phyloP scores from a whole-genome alignment of 1,140 invertebrate genomes.

The Bradysia coprophila region DNA sequence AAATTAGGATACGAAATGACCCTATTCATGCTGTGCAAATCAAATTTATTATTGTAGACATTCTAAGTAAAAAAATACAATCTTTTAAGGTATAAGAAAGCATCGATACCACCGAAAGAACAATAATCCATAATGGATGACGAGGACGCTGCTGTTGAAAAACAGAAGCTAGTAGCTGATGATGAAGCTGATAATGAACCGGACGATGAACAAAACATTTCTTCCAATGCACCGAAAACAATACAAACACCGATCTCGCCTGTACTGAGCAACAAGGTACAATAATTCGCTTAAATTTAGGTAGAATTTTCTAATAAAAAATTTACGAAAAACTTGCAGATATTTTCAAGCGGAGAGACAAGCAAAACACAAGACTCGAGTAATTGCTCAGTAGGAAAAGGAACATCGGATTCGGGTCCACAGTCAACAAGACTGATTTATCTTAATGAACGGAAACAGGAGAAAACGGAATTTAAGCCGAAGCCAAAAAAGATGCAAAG shows the following conservation, averaged over 20 bases:
- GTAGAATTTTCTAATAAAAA: too few species aligned
- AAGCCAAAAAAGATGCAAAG: not conserved
- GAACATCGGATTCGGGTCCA: not conserved
- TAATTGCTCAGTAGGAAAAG: not conserved
- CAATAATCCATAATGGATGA: too few species aligned
- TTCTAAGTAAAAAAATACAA: too few species aligned
- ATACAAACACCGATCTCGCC: slow-evolving; percentile 1
- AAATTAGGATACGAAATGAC: too few species aligned
- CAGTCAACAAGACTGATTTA: not conserved
- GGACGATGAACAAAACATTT: not conserved
- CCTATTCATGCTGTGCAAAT: too few species aligned
- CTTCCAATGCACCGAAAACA: not conserved
- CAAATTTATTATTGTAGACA: too few species aligned
- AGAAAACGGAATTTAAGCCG: not conserved
- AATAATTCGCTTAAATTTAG: not conserved
- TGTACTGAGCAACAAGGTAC: not conserved
- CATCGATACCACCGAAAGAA: too few species aligned
- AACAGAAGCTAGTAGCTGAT: not conserved
- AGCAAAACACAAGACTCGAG: slow-evolving; percentile 1
- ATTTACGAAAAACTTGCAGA: too few species aligned
- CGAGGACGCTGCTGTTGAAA: not conserved
- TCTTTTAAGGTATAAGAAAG: too few species aligned
- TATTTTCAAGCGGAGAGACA: slow-evolving; percentile 1
- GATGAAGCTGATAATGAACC: not conserved
- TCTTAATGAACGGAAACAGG: not conserved